Evolutionary conservation across 2,797 vertebrate genomes (phyloP), one percentile per base, ranked within the genome.

Genomic region (Pteronotus mesoamericanus): DNA sequence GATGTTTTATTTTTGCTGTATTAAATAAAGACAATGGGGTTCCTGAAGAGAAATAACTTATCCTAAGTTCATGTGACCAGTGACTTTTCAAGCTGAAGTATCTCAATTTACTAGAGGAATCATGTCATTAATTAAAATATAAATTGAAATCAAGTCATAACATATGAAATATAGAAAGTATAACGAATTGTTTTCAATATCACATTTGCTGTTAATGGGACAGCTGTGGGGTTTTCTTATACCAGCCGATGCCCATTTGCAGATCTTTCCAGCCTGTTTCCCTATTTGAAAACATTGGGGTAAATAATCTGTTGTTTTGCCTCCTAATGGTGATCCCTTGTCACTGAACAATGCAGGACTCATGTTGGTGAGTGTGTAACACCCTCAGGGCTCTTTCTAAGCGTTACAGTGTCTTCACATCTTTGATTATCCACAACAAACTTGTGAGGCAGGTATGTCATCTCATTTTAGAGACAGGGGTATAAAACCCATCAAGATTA

Each of bases 311-410:
- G n/a, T 6, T 18, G 51, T 0, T 14, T 2, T 0, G 21, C 2
- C 55, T 34, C n/a, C 12, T 46, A 11, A 21, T 24, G 18, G 57
- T 57, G 1, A 11, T 1, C 19, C 6, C 26, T 0, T 37, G 68
- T 66, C 68, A 59, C 3, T n/a, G 15, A 68, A 24, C 19, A 9
- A 14, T 6, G 15, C 6, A 2, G 14, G 34, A 34, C 11, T 0
- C 3, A 9, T 0, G 3, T 46, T 0, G 2, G 9, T 8, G 37
- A 44, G 37, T 26, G 1, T 0, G 2, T 0, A 11, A 46, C 9
- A 8, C 6, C 1, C 2, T 1, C 6, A 14, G 51, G 18, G 2
- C n/a, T 61, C 3, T 53, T 42, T 46, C 26, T 5, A 5, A 72
- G 26, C 0, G 19, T 16, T 61, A 53, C 24, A 7, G 2, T 34